Evolutionary conservation across 2,888 invertebrate species (phyloP).

Genomic region (Diloba caeruleocephala): DNA sequence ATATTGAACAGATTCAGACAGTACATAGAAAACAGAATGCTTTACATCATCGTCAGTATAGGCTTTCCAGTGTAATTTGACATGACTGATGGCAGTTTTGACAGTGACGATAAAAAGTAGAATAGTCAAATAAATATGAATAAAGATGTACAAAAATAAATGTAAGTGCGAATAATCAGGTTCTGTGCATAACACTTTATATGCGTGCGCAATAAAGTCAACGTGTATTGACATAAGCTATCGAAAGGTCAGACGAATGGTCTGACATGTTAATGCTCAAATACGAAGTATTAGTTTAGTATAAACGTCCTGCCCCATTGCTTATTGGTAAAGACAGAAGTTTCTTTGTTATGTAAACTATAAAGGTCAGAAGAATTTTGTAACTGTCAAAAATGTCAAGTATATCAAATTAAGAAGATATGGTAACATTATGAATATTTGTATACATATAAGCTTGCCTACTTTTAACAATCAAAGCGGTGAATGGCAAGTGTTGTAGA

Average conservation of each 20-base stretch:
- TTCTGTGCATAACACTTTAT: no score
- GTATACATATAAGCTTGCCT: slow-evolving; percentile 42
- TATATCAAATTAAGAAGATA: slow-evolving; percentile 5
- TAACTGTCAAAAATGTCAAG: slow-evolving; percentile 24
- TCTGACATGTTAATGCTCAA: no score
- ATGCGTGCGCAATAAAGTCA: no score
- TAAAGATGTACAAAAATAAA: not conserved
- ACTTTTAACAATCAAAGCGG: slow-evolving; percentile 67
- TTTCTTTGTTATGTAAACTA: no score
- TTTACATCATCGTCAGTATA: slow-evolving; percentile 57
- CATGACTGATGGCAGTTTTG: slow-evolving; percentile 24
- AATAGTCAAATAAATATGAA: no score
- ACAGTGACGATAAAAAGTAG: slow-evolving; percentile 2
- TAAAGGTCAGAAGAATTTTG: not conserved
- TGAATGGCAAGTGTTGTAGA: slow-evolving; percentile 74
- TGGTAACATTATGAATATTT: slow-evolving; percentile 25
- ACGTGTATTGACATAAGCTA: no score
- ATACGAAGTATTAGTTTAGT: no score
- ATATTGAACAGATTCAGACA: slow-evolving; percentile 67
- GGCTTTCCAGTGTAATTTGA: slow-evolving; percentile 32
- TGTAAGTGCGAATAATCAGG: not conserved
- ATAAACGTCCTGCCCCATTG: no score
- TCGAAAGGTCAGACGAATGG: no score
- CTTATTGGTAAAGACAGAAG: no score
- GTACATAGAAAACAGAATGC: slow-evolving; percentile 57